A percentile compares a stretch with the other conserved stretches of the same genome.
These are phyloP conservation scores for Chiloscyllium plagiosum DNA, from an alignment of 2,113 vertebrate genomes.

Conservation along the genomic window DNA sequence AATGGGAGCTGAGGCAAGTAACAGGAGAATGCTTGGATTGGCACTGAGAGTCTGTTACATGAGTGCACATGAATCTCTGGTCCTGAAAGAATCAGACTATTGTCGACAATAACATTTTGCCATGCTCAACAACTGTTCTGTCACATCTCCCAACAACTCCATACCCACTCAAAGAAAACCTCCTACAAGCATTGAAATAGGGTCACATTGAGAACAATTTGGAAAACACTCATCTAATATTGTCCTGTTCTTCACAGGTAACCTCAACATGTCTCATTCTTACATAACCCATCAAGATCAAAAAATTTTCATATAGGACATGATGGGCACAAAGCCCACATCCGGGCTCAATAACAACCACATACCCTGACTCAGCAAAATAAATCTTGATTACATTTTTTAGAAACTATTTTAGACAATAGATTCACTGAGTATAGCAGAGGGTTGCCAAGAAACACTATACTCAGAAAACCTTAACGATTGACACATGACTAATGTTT, in stretches of 20 bases:
- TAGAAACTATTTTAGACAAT: not conserved
- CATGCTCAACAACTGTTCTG: too few relatives aligned
- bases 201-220: not conserved
- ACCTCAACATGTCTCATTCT: not conserved
- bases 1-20: too few relatives aligned
- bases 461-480: not conserved
- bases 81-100: not conserved
- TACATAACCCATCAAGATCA: not conserved
- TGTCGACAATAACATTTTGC: not conserved
- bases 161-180: too few relatives aligned
- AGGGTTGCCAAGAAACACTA: not conserved
- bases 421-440: not conserved
- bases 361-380: not conserved
- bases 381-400: not conserved
- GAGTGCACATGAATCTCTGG: too few relatives aligned
- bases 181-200: not conserved
- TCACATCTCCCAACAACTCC: not conserved
- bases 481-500: not conserved
- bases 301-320: not conserved
- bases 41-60: too few relatives aligned
- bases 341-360: not conserved
- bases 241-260: not conserved
- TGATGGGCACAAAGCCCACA: not conserved
- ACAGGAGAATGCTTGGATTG: too few relatives aligned
- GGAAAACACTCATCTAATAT: not conserved